Evolutionary conservation across 2,113 vertebrate genomes (phyloP), one percentile per base, ranked within the genome.

Genomic region (Bungarus multicinctus): DNA sequence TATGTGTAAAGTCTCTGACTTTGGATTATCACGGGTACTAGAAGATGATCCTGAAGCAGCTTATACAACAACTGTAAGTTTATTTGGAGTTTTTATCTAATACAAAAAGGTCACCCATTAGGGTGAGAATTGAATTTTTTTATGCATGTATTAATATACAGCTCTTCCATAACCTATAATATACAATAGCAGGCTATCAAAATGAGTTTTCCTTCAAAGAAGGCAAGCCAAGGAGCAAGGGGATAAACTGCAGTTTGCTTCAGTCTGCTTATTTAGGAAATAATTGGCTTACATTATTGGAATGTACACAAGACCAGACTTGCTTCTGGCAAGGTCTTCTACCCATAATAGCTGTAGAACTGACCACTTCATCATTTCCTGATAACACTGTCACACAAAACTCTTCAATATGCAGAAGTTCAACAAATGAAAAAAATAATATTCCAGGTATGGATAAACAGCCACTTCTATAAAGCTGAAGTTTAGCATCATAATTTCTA

Each of bases 21-120:
- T 98, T 50, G 98, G 98, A 88, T 95, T 98, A 93, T 98, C 98
- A 1, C 96, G 98, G 5, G 98, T 98, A 58, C 95, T 98, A n/a
- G 98, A 98, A 95, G 98, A 98, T 0, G 98, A 98, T 8, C 98
- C 98, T 16, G 98, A 98, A 92, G 98, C 98, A 1, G 98, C 98
- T 58, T 98, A 98, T 64, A 98, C 98, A 90, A 98, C 98, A 86
- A 98, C 97, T 11, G 98, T 98, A 96, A 98, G 98, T 98, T 94
- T 64, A 4, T 43, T 60, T 43, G 85, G 43, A 18, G 1, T 11
- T 53, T 90, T 93, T 91, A 39, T 7, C 52, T 96, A 0, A 87
- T 94, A 25, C 89, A 92, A 69, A 2, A 92, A 88, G 93, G 11
- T 95, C 92, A 58, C 57, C 8, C 55, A 2, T 58, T 7, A 58